Conservation (phyloP, 2,888 invertebrate species). For the Mycalesis mineus region DNA sequence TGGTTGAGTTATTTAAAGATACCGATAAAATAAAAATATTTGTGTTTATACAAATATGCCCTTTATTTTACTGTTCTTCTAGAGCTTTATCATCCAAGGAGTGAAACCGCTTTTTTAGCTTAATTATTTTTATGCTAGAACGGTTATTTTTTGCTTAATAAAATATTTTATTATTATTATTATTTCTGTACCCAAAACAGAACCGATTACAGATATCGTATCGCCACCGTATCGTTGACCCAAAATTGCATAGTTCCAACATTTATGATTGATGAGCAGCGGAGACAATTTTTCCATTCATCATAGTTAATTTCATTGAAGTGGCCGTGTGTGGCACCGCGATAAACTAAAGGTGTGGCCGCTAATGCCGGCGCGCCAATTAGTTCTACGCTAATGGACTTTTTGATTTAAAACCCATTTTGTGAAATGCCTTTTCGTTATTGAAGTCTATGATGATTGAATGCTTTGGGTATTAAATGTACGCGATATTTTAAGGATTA, state of each 20-base stretch:
- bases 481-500: too few species aligned
- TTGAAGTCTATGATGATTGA: neutral
- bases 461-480: neutral
- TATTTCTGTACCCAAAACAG: too few species aligned
- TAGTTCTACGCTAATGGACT: constrained; percentile 42
- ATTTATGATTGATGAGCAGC: constrained; percentile 65
- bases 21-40: too few species aligned
- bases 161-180: too few species aligned
- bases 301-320: constrained; percentile 75
- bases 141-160: too few species aligned
- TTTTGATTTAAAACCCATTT: constrained; percentile 32
- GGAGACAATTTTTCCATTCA: constrained; percentile 69
- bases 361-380: constrained; percentile 48
- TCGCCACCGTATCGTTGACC: constrained; percentile 38
- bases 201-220: constrained; percentile 31
- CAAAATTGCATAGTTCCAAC: constrained; percentile 44
- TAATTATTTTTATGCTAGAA: too few species aligned
- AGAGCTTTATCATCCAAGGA: too few species aligned
- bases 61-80: too few species aligned
- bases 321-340: constrained; percentile 55
- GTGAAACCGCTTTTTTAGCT: too few species aligned
- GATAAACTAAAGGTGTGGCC: constrained; percentile 50
- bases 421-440: constrained; percentile 1
- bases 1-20: too few species aligned
- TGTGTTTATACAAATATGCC: too few species aligned